These are phyloP conservation scores for Iselma pallidipennis DNA, from an alignment of 2,888 invertebrate genomes.

Conservation along the genomic window DNA sequence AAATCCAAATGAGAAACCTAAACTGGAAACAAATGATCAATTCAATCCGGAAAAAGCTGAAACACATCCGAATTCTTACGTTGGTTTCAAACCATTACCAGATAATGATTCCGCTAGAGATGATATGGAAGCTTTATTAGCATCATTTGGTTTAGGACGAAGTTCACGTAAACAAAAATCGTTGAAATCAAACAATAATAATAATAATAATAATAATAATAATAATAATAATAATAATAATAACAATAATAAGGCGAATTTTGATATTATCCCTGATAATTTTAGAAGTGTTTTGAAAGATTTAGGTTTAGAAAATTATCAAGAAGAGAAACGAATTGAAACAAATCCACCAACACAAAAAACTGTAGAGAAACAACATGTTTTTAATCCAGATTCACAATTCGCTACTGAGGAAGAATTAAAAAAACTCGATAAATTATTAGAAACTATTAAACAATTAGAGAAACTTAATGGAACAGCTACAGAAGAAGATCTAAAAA, in stretches of 20 bases:
- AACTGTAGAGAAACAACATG: conserved; percentile 33
- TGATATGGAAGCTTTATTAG: conserved; percentile 52
- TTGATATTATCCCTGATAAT: conserved; percentile 51
- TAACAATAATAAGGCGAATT: conserved; percentile 30
- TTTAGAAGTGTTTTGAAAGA: conserved; percentile 48
- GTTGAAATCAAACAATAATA: conserved; percentile 26
- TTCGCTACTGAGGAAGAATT: conserved; percentile 58
- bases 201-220: conserved; percentile 25
- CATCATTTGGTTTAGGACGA: conserved; percentile 50
- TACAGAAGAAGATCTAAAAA: conserved; percentile 54
- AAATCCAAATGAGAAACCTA: conserved; percentile 37
- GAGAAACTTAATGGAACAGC: conserved; percentile 54
- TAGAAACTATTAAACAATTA: conserved; percentile 57
- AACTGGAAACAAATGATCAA: conserved; percentile 3
- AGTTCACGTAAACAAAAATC: conserved; percentile 36
- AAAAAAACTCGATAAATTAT: conserved; percentile 55
- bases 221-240: conserved; percentile 2
- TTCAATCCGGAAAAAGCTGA: conserved; percentile 43
- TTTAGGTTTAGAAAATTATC: conserved; percentile 43
- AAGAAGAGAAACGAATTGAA: conserved; percentile 24
- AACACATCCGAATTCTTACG: conserved; percentile 49
- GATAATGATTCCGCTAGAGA: conserved; percentile 42
- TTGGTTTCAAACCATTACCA: conserved; percentile 54
- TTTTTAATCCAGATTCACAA: conserved; percentile 48
- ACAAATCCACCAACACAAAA: conserved; percentile 15